A percentile compares a stretch with the other conserved stretches of the same genome.
Evolutionary conservation across 1,140 invertebrate species (phyloP).

Genomic region (Brachionus asplanchnoidis): DNA sequence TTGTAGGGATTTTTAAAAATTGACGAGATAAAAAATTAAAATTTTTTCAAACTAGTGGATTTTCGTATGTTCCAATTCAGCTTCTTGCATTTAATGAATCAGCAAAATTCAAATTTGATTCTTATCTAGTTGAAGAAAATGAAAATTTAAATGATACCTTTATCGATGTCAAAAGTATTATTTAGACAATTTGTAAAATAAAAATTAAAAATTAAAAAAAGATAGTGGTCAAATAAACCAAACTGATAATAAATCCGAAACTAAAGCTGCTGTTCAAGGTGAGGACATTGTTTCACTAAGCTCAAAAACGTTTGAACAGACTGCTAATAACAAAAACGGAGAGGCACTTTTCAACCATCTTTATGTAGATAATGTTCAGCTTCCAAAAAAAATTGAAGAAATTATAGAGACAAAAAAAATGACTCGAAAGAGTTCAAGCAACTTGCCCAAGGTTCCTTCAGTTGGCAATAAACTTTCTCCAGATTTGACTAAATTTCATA

Average conservation of each 20-base stretch:
- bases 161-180: not conserved
- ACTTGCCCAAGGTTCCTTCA: not conserved
- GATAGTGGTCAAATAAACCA: not conserved
- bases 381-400: slow-evolving; percentile 6
- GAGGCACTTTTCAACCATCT: not conserved
- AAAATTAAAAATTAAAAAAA: not conserved
- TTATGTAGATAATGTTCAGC: not conserved
- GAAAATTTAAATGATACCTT: not conserved
- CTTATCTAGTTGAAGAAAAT: slow-evolving; percentile 8
- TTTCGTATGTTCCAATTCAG: slow-evolving; percentile 17
- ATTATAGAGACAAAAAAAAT: not conserved
- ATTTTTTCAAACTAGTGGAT: slow-evolving; percentile 15
- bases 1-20: not conserved
- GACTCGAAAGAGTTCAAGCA: not conserved
- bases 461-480: not conserved
- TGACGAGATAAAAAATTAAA: not conserved
- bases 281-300: not conserved
- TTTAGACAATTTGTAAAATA: not conserved
- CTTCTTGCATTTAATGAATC: not conserved
- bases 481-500: slow-evolving; percentile 14
- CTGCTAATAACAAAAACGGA: not conserved
- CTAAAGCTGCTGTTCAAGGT: not conserved
- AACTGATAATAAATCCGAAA: not conserved
- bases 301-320: not conserved
- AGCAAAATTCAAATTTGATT: slow-evolving; percentile 3